A percentile compares a stretch with the other conserved stretches of the same genome.
These are phyloP conservation scores for Scartelaos histophorus DNA, from an alignment of 2,113 vertebrate species.

Conservation along the genomic window DNA sequence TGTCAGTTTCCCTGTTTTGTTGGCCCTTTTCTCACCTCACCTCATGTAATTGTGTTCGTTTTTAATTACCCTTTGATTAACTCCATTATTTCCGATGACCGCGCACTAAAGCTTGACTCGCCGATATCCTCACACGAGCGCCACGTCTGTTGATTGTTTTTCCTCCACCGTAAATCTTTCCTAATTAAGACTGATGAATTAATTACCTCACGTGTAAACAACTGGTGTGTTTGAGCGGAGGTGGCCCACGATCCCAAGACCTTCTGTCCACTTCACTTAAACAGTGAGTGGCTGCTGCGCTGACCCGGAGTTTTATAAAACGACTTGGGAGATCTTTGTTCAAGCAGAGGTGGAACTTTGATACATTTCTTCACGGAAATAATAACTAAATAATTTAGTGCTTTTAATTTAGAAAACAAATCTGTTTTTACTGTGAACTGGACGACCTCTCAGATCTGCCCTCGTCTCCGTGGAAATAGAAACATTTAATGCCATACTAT, in stretches of 20 bases:
- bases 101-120: conserved; percentile 5
- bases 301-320: conserved; percentile 63
- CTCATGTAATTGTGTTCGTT: not conserved
- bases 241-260: conserved; percentile 80
- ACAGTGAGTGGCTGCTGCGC: conserved; percentile 69
- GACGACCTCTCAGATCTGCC: too few relatives aligned
- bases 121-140: conserved; percentile 5
- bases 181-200: conserved; percentile 85
- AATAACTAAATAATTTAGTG: too few relatives aligned
- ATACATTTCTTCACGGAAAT: conserved; percentile 8
- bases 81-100: conserved; percentile 2
- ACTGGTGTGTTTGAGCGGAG: conserved; percentile 77
- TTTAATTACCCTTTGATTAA: not conserved
- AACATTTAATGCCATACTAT: too few relatives aligned
- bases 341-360: not conserved
- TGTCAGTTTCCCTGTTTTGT: not conserved
- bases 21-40: not conserved
- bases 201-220: conserved; percentile 80
- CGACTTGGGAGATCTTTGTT: conserved; percentile 5
- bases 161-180: conserved; percentile 44
- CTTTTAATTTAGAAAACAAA: too few relatives aligned
- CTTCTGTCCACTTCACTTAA: conserved; percentile 80
- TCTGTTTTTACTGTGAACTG: too few relatives aligned
- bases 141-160: conserved; percentile 47
- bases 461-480: too few relatives aligned